Evolutionary conservation across 2,797 vertebrate genomes (phyloP).

Genomic region (Cygnus olor): DNA sequence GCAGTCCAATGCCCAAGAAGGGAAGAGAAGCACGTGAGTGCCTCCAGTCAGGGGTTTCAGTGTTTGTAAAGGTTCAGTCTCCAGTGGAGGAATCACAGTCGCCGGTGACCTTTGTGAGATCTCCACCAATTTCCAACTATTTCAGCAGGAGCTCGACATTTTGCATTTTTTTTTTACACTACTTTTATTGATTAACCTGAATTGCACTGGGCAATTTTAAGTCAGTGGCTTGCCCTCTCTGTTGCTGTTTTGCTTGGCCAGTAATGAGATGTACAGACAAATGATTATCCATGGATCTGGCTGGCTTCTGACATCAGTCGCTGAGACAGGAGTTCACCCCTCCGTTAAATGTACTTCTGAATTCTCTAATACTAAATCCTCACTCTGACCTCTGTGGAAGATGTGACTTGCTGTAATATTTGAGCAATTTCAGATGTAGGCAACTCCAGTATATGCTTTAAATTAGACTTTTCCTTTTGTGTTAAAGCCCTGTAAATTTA

Average conservation of each 20-base stretch:
- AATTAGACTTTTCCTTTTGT: not conserved
- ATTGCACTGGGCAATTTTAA: not conserved
- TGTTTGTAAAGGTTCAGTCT: not conserved
- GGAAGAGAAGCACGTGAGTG: not conserved
- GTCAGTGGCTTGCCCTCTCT: not conserved
- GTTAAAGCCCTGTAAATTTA: not conserved
- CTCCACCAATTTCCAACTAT: not conserved
- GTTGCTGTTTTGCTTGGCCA: not conserved
- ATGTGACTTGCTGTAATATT: not conserved
- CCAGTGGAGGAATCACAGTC: not conserved
- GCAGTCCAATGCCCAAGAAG: not conserved
- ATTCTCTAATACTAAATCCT: not conserved
- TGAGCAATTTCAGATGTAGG: not conserved
- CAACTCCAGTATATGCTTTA: not conserved
- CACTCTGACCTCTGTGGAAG: not conserved
- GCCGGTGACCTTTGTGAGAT: not conserved
- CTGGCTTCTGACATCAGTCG: not conserved
- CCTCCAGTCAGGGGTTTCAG: not conserved
- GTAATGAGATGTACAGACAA: not conserved
- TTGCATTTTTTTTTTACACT: not conserved
- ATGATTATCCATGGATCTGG: not conserved
- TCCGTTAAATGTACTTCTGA: not conserved
- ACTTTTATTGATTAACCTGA: constrained; percentile 13
- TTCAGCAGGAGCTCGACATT: not conserved
- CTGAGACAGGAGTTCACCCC: not conserved